Percentiles rank a stretch among this genome's conserved stretches.
These are phyloP conservation scores for Rhea pennata DNA, from an alignment of 2,113 vertebrate species.

Conservation along the genomic window DNA sequence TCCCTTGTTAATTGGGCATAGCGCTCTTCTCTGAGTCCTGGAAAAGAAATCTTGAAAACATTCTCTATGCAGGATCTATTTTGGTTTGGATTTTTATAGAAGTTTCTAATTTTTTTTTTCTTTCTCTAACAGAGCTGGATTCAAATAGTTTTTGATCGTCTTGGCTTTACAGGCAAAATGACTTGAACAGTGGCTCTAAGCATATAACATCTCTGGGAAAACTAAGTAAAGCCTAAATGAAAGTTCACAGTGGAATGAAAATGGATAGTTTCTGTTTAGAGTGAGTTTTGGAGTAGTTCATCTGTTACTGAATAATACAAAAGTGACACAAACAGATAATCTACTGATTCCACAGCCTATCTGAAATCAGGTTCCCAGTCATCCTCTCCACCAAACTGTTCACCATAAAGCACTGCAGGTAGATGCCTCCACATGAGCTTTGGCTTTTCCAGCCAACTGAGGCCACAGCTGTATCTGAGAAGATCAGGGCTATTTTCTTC, in stretches of 20 bases:
- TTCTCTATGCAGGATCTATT: neutral
- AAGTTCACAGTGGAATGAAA: neutral
- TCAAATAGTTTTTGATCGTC: neutral
- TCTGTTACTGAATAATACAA: neutral
- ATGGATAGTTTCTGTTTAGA: neutral
- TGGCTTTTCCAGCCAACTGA: neutral
- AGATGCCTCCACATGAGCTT: neutral
- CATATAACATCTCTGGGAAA: neutral
- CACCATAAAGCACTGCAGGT: neutral
- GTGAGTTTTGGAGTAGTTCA: neutral
- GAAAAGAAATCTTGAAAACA: slow-evolving; percentile 2
- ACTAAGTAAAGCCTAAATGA: neutral
- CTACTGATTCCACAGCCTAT: fast-evolving
- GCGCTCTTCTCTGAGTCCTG: neutral
- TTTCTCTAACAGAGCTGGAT: neutral
- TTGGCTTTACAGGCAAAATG: slow-evolving; percentile 11
- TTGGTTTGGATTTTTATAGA: slow-evolving; percentile 36
- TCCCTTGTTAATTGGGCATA: neutral
- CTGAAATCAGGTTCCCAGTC: neutral
- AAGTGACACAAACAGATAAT: neutral
- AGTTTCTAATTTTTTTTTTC: neutral
- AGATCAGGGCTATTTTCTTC: neutral
- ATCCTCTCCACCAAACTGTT: neutral
- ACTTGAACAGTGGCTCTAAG: neutral
- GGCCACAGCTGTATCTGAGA: neutral